Evolutionary conservation across 2,113 vertebrate species (phyloP), one percentile per base, ranked within the genome.

Genomic region (Sigmodon hispidus): DNA sequence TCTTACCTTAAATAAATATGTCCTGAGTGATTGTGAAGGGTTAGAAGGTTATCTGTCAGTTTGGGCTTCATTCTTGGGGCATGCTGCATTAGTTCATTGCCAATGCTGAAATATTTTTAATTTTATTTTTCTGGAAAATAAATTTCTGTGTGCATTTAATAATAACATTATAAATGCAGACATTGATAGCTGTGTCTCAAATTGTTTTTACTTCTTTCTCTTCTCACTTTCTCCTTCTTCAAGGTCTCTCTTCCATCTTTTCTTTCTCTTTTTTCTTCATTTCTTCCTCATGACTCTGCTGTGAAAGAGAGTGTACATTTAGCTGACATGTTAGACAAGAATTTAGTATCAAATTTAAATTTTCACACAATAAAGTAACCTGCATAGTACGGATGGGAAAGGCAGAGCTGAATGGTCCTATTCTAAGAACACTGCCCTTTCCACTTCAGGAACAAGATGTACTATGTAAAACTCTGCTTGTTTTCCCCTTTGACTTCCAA

Each of bases 401-500:
- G 40, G 9, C 76, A 95, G 96, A 97, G 57, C n/a, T 70, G 80
- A 4, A 5, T 48, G 80, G 52, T 79, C 90, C 26, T 90, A 16
- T 45, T 79, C 94, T 50, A 52, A 22, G 87, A 89, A 73, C n/a
- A 11, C 50, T 73, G 61, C 43, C 43, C n/a, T 76, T 81, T 73
- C 11, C 45, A 65, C 50, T 81, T 97, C 93, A 79, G 91, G 76
- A 96, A 95, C 48, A 91, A 93, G 80, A 65, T 65, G 43, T 81
- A 61, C 94, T 96, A 90, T 0, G 0, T 92, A 95, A 97, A 95
- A 86, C 50, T 59, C 65, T 75, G 84, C 50, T 94, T 95, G 67
- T 90, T 97, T 97, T 93, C 57, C 19, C 22, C 24, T 95, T 96
- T 97, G 93, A 87, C 50, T 94, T 97, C 96, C 95, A 98, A 97